Base-by-base conservation (phyloP, 2,888 invertebrate species). In the Heliconius ismenius region DNA sequence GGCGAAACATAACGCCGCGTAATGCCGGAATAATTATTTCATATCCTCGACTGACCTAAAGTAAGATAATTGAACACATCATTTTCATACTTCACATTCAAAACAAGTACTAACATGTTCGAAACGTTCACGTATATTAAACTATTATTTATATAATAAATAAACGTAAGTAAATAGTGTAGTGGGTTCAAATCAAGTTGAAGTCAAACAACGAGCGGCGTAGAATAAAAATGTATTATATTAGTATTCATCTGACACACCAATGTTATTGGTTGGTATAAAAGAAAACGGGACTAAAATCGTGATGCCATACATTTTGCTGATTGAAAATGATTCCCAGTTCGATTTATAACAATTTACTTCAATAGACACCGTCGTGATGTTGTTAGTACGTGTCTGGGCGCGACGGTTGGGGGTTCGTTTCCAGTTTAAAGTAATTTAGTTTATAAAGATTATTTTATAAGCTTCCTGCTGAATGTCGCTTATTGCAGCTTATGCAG, bases 261-360 rank as follows among this genome's bases (percentile, higher is more conserved):
- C 68, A 54, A 60, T 78, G 79, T 81, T 80, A 81, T 82, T 76
- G 79, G 78, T 76, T 79, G 80, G 79, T 78, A 80, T 78, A 74
- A 80, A 80, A 81, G 76, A 80, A 79, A 80, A 80, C 79, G 76
- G 77, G 76, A 74, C 74, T 64, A 54, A 70, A 73, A 74, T 70
- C 78, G 75, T 78, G 73, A 76, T 63, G 65, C 73, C 36, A 68
- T 68, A 74, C 78, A 65, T 64, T 79, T 68, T 73, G 64, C 67
- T 78, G 65, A 78, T 79, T 79, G 77, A 79, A 79, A 76, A 74
- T 72, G 74, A 78, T 60, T 63, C 39, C 15, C 15, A 58, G 54
- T 64, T 65, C 62, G 70, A 62, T 64, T 75, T 75, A 60, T 76
- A 67, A 21, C 15, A 73, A 60, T 73, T 73, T 36, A 36, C 60